These are phyloP conservation scores for Orestias chungarensis DNA, from an alignment of 2,797 vertebrate genomes.

Conservation along the genomic window DNA sequence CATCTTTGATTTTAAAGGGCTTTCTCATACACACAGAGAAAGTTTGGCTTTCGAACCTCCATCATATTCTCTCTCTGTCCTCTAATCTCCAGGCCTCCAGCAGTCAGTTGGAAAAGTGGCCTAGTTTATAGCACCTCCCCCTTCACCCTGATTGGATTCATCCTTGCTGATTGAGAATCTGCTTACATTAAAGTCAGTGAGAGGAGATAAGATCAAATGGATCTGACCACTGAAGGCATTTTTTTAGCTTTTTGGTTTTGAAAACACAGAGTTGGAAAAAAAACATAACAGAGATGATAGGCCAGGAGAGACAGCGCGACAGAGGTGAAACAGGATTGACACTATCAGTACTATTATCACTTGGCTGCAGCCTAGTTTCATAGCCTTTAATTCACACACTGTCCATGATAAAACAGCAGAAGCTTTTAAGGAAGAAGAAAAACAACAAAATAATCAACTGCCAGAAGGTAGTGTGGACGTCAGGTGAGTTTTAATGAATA, in stretches of 20 bases:
- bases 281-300: constrained; percentile 37
- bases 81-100: constrained; percentile 79
- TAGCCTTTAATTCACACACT: constrained; percentile 39
- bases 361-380: constrained; percentile 34
- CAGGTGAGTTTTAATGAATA: constrained; percentile 3
- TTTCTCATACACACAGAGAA: constrained; percentile 15
- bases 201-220: constrained; percentile 60
- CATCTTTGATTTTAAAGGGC: constrained; percentile 53
- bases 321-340: constrained; percentile 52
- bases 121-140: constrained; percentile 73
- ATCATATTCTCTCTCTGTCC: constrained; percentile 30
- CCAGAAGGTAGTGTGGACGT: background rate
- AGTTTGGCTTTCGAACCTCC: constrained; percentile 29
- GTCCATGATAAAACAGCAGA: constrained; percentile 25
- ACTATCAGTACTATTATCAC: constrained; percentile 44
- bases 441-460: constrained; percentile 3
- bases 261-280: constrained; percentile 44
- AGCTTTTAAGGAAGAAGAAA: constrained; percentile 20
- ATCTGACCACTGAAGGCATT: constrained; percentile 70
- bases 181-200: constrained; percentile 70
- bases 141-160: constrained; percentile 75
- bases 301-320: constrained; percentile 33
- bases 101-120: constrained; percentile 77
- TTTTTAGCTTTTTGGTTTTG: constrained; percentile 36
- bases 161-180: constrained; percentile 75